phyloP scores from a whole-genome alignment of 2,797 vertebrate species.

The Phyllotis vaccarum region DNA sequence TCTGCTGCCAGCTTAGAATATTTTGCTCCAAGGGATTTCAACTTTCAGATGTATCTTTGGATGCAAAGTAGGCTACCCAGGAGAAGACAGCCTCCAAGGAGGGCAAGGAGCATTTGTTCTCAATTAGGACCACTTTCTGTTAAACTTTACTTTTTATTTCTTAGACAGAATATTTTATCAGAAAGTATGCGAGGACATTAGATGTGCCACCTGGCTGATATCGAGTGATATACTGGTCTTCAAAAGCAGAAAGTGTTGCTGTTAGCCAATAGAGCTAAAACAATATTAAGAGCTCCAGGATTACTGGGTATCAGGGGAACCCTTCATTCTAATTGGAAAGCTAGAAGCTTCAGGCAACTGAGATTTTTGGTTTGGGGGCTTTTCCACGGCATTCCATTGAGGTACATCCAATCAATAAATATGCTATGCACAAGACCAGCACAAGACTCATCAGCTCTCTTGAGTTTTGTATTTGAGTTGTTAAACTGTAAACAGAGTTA shows the following conservation, averaged over 20 bases:
- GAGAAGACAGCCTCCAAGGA: constrained; percentile 84
- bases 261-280: constrained; percentile 78
- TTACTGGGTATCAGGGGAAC: constrained; percentile 88
- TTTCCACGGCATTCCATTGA: constrained; percentile 83
- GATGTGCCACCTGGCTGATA: constrained; percentile 73
- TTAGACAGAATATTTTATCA: constrained; percentile 81
- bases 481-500: constrained; percentile 87
- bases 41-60: constrained; percentile 91
- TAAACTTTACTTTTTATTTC: constrained; percentile 73
- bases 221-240: not conserved
- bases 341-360: constrained; percentile 87
- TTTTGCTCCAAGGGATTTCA: constrained; percentile 90
- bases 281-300: constrained; percentile 86
- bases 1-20: constrained; percentile 92
- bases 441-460: constrained; percentile 80
- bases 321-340: constrained; percentile 90
- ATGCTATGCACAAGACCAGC: constrained; percentile 75
- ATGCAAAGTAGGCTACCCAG: constrained; percentile 91
- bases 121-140: constrained; percentile 81
- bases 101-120: constrained; percentile 79
- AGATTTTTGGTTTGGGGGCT: constrained; percentile 82
- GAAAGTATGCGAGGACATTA: constrained; percentile 65
- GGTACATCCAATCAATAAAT: constrained; percentile 87
- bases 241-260: constrained; percentile 69
- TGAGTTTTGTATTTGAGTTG: constrained; percentile 89